These are phyloP conservation scores for Aphelenchoides avenae DNA, from an alignment of 1,140 invertebrate genomes.

Conservation along the genomic window DNA sequence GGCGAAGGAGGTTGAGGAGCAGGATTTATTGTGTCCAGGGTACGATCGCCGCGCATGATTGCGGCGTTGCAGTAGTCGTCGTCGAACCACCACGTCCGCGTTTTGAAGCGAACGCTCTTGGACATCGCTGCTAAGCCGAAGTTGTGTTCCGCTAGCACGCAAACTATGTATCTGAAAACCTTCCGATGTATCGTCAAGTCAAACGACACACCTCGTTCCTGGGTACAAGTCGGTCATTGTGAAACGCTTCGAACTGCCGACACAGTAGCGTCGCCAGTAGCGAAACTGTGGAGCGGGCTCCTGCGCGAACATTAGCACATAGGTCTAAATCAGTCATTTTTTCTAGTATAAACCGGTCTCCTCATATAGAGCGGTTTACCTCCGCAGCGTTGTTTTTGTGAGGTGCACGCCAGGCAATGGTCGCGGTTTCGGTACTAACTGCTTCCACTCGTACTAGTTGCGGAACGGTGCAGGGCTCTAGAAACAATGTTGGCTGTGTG, in stretches of 20 bases:
- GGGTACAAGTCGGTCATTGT: constrained; percentile 51
- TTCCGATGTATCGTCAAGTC: background rate
- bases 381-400: constrained; percentile 57
- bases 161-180: constrained; percentile 40
- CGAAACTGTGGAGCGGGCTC: constrained; percentile 57
- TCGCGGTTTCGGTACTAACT: constrained; percentile 54
- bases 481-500: no score
- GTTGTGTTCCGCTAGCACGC: constrained; percentile 57
- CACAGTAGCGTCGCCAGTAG: constrained; percentile 49
- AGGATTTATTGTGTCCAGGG: no score
- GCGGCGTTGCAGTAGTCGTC: no score
- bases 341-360: no score
- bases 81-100: constrained; percentile 50
- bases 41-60: no score
- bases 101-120: constrained; percentile 50
- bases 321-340: constrained; percentile 53
- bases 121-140: constrained; percentile 56
- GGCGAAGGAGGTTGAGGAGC: no score
- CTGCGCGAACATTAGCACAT: constrained; percentile 54
- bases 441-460: constrained; percentile 54
- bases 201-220: constrained; percentile 42
- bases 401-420: constrained; percentile 53
- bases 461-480: constrained; percentile 56
- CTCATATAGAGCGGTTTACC: no score
- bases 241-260: constrained; percentile 46